phyloP scores from a whole-genome alignment of 2,888 invertebrate genomes.

The Mechanitis messenoides region DNA sequence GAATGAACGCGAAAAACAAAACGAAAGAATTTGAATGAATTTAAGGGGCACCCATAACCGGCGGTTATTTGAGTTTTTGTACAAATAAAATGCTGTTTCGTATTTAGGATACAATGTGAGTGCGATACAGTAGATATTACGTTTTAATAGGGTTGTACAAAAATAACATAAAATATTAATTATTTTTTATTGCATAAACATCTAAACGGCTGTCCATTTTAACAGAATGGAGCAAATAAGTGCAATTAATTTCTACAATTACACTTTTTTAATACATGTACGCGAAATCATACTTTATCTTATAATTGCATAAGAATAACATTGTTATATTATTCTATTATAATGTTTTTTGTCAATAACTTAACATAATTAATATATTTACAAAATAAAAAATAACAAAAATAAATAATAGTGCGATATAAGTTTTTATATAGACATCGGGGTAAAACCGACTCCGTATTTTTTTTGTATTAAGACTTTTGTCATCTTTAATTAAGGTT shows the following conservation, averaged over 20 bases:
- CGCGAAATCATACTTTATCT: neutral
- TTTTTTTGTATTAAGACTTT: too few species aligned
- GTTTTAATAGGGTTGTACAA: constrained; percentile 11
- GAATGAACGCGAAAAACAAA: constrained; percentile 6
- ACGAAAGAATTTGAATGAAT: constrained; percentile 7
- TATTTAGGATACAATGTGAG: constrained; percentile 20
- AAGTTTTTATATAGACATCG: too few species aligned
- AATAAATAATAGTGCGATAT: too few species aligned
- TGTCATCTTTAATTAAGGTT: too few species aligned
- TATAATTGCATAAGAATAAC: neutral
- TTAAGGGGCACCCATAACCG: constrained; percentile 8
- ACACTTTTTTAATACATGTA: neutral
- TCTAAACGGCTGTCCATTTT: too few species aligned
- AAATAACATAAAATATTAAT: constrained; percentile 2
- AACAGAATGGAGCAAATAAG: too few species aligned
- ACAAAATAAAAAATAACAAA: too few species aligned
- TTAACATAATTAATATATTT: too few species aligned
- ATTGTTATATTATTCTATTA: too few species aligned
- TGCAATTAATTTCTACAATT: too few species aligned
- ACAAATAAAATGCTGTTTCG: constrained; percentile 22
- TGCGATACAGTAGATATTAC: constrained; percentile 18
- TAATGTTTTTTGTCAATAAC: too few species aligned
- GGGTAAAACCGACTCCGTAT: too few species aligned
- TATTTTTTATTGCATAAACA: neutral
- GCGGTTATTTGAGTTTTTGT: constrained; percentile 24